Evolutionary conservation across 2,113 vertebrate genomes (phyloP), one percentile per base, ranked within the genome.

Genomic region (Psittacus erithacus): DNA sequence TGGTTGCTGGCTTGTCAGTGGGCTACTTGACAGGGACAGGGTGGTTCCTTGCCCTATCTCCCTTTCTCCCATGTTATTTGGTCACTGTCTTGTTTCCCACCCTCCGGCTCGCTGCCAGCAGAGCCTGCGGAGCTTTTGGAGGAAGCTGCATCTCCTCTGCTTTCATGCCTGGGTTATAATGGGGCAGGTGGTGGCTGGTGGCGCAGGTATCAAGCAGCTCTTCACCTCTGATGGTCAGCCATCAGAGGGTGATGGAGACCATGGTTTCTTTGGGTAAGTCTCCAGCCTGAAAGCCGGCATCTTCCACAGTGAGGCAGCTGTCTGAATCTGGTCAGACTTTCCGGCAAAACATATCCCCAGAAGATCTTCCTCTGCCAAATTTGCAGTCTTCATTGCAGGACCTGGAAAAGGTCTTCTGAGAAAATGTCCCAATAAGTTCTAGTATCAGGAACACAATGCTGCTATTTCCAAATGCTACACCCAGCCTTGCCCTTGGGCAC

Each of bases 31-130:
- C 13, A 35, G 33, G 13, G 6, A 19, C 20, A 59, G 28, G 67
- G 31, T 2, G 1, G 44, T 28, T 70, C 24, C 38, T 47, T 1
- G 2, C 31, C 25, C 12, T 4, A 0, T 33, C 13, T 62, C 79
- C 10, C 24, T 35, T 59, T 23, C 47, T 62, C 19, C 68, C 22
- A 1, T 6, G 6, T 25, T 47, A 14, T 20, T 79, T 70, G 35
- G 10, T 35, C 6, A 2, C 11, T 0, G 0, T 15, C 6, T 46
- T 6, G 1, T 39, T 50, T 71, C 33, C 49, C 59, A 27, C 28
- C 16, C 18, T 49, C 29, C 1, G 0, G 23, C 55, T 52, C 20
- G 25, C 17, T 46, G 57, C 57, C 7, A 0, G 3, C 7, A 0
- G 74, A 65, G 23, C 9, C 68, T 24, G 13, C 3, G 0, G 52